A percentile compares a stretch with the other conserved stretches of the same genome.
Conservation (phyloP, 1,140 invertebrate species). For the Carcinoscorpius rotundicauda region DNA sequence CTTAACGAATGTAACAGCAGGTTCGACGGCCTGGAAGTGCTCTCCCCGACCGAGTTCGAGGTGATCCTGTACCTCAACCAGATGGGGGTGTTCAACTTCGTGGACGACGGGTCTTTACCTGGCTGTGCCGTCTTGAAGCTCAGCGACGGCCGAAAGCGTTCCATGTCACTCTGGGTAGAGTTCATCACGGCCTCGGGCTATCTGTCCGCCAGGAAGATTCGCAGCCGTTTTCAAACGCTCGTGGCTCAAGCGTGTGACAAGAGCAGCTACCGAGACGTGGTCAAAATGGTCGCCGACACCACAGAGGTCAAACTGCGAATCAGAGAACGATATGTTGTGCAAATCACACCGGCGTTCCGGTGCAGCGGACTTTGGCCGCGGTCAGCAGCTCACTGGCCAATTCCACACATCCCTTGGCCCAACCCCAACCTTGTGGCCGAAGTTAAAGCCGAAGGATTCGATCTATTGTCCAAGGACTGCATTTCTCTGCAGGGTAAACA, state of each 20-base stretch:
- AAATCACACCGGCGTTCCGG: constrained; percentile 84
- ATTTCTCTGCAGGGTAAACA: constrained; percentile 65
- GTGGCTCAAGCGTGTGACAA: constrained; percentile 88
- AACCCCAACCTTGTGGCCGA: constrained; percentile 88
- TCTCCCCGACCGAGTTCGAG: constrained; percentile 83
- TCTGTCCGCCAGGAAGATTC: constrained; percentile 80
- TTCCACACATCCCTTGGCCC: constrained; percentile 82
- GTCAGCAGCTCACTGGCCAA: constrained; percentile 88
- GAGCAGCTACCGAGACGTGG: constrained; percentile 71
- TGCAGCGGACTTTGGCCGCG: constrained; percentile 88
- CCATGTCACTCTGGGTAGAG: constrained; percentile 94
- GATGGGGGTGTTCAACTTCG: constrained; percentile 93
- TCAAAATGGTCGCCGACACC: constrained; percentile 86
- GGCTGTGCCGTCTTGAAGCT: constrained; percentile 83
- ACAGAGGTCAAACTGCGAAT: constrained; percentile 76
- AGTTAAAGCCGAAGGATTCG: constrained; percentile 94
- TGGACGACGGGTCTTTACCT: constrained; percentile 82
- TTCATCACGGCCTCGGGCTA: constrained; percentile 93
- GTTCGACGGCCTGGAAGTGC: constrained; percentile 71
- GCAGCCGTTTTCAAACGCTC: constrained; percentile 80
- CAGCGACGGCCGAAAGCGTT: constrained; percentile 74
- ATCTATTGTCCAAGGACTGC: constrained; percentile 85
- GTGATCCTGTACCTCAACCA: constrained; percentile 89
- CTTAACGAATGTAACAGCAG: constrained; percentile 77
- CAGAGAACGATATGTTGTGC: constrained; percentile 69